A percentile compares a stretch with the other conserved stretches of the same genome.
phyloP scores from a whole-genome alignment of 2,797 vertebrate species.

The Myotis findleyi region DNA sequence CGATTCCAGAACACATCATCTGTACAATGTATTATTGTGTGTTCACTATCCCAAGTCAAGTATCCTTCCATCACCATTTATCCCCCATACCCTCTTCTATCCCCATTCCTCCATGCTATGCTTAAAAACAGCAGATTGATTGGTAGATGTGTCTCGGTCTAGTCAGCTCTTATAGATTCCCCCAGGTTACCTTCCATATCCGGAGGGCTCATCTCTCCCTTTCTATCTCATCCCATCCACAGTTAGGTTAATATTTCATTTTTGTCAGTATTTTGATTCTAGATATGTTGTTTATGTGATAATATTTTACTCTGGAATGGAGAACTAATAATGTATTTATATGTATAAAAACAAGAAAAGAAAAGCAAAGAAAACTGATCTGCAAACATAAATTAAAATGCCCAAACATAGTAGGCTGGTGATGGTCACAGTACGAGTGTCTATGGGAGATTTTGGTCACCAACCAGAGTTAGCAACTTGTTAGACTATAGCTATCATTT shows the following conservation, averaged over 20 bases:
- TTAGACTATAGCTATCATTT: background rate
- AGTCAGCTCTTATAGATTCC: background rate
- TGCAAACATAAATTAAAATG: slow-evolving; percentile 1
- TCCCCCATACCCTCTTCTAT: background rate
- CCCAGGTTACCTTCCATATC: background rate
- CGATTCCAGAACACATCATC: background rate
- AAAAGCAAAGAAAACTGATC: background rate
- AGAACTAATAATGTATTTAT: background rate
- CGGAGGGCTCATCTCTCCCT: background rate
- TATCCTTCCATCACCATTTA: background rate
- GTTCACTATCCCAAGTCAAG: too few relatives aligned
- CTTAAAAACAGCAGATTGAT: background rate
- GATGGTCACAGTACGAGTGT: background rate
- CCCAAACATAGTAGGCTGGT: background rate
- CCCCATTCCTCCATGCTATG: background rate
- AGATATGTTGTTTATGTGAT: background rate
- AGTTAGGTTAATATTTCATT: background rate
- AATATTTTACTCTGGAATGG: background rate
- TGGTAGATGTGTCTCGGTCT: background rate
- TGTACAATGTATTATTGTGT: background rate
- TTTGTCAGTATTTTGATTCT: background rate
- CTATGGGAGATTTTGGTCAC: background rate
- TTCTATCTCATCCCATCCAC: background rate
- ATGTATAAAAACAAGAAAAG: background rate
- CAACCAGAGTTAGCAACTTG: background rate